Percentiles rank a stretch among this genome's conserved stretches.
Conservation (phyloP, 2,888 invertebrate genomes). For the Synergus laeviventris region DNA sequence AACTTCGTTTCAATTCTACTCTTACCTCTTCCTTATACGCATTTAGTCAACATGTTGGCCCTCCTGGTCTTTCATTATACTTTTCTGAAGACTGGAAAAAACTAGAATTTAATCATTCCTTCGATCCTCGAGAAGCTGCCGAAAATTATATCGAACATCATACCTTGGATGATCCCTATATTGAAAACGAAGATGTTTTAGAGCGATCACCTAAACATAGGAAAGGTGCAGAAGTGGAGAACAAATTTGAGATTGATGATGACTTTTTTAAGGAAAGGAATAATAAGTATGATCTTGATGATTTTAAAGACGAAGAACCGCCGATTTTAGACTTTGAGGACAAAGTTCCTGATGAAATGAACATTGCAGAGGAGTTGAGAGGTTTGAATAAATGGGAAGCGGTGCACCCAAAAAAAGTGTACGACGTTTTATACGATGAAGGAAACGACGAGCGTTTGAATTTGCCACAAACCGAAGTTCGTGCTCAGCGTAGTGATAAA, state of each 20-base stretch:
- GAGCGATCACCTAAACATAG: slow-evolving; percentile 59
- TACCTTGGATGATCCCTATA: slow-evolving; percentile 52
- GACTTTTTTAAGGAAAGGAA: slow-evolving; percentile 26
- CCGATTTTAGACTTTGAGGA: slow-evolving; percentile 46
- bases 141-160: slow-evolving; percentile 68
- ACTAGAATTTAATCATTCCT: slow-evolving; percentile 74
- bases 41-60: slow-evolving; percentile 81
- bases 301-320: slow-evolving; percentile 38
- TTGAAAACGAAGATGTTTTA: slow-evolving; percentile 58
- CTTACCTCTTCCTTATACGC: slow-evolving; percentile 83
- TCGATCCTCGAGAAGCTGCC: slow-evolving; percentile 77
- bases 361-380: slow-evolving; percentile 45
- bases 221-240: slow-evolving; percentile 40
- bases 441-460: slow-evolving; percentile 53
- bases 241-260: neutral
- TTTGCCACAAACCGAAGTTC: slow-evolving; percentile 57
- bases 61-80: slow-evolving; percentile 86
- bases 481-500: slow-evolving; percentile 64
- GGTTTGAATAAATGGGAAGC: slow-evolving; percentile 46
- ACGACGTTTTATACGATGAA: slow-evolving; percentile 64
- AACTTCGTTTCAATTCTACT: slow-evolving; percentile 83
- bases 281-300: slow-evolving; percentile 38
- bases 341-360: slow-evolving; percentile 51
- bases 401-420: slow-evolving; percentile 58
- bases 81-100: slow-evolving; percentile 78